Conservation (phyloP, 2,888 invertebrate genomes). For the Drosophila mayaguana region DNA sequence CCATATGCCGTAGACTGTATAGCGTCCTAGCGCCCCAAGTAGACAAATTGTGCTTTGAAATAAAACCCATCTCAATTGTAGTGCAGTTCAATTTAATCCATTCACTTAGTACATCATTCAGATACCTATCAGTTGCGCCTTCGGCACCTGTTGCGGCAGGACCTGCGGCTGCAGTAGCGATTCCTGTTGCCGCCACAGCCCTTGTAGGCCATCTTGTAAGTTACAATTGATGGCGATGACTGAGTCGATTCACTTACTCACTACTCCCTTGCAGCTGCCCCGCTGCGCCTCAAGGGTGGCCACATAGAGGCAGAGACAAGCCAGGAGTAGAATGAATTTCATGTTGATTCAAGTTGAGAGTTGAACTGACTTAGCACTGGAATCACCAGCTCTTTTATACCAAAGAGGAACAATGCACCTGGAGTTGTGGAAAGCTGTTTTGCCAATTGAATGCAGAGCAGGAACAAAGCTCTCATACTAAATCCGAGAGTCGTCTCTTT, state of each 20-base stretch:
- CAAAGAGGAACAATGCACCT: neutral
- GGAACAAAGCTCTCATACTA: neutral
- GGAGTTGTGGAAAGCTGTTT: neutral
- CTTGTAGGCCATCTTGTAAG: neutral
- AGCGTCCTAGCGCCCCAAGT: too few relatives aligned
- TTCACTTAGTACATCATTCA: neutral
- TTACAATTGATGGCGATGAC: neutral
- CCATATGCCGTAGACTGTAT: too few relatives aligned
- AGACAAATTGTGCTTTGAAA: neutral
- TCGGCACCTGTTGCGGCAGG: neutral
- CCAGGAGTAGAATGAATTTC: constrained; percentile 44
- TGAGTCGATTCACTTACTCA: neutral
- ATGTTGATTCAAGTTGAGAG: constrained; percentile 46
- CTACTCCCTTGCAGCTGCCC: neutral
- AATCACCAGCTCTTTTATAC: neutral
- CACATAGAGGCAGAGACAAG: constrained; percentile 34
- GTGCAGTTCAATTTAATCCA: neutral
- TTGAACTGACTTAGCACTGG: constrained; percentile 25
- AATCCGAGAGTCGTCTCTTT: too few relatives aligned
- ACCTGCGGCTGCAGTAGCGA: neutral
- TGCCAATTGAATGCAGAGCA: neutral
- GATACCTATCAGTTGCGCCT: too few relatives aligned
- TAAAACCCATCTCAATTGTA: neutral
- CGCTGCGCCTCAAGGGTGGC: constrained; percentile 25
- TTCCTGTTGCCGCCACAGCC: constrained; percentile 29